phyloP scores from a whole-genome alignment of 2,888 invertebrate genomes.

The Eilema caniola region DNA sequence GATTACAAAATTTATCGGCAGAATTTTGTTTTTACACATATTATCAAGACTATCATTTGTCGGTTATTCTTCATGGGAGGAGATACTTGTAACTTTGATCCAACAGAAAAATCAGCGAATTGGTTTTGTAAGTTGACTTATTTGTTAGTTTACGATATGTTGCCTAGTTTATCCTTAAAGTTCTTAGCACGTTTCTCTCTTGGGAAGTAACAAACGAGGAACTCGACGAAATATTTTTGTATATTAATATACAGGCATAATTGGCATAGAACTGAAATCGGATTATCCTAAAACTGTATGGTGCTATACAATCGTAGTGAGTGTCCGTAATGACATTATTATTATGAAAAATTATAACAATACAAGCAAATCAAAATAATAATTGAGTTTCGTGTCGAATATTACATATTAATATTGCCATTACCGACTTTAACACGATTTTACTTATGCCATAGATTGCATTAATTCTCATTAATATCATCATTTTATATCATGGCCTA shows the following conservation, averaged over 20 bases:
- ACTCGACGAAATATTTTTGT: background rate
- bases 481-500: no score
- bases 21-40: conserved; percentile 17
- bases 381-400: no score
- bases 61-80: conserved; percentile 68
- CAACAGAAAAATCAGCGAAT: conserved; percentile 72
- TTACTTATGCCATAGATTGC: no score
- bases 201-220: conserved; percentile 17
- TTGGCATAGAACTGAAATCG: background rate
- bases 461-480: no score
- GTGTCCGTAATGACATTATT: no score
- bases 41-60: conserved; percentile 24
- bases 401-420: no score
- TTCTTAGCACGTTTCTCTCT: conserved; percentile 34
- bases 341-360: no score
- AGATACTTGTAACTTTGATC: conserved; percentile 67
- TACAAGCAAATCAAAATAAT: no score
- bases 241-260: background rate
- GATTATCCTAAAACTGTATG: no score
- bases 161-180: conserved; percentile 25
- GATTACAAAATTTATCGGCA: background rate
- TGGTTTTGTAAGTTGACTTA: conserved; percentile 68
- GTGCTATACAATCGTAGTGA: no score
- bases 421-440: no score
- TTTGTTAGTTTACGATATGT: conserved; percentile 43